Percentiles rank a stretch among this genome's conserved stretches.
Conservation (phyloP, 2,797 vertebrate genomes). For the Iguana delicatissima region DNA sequence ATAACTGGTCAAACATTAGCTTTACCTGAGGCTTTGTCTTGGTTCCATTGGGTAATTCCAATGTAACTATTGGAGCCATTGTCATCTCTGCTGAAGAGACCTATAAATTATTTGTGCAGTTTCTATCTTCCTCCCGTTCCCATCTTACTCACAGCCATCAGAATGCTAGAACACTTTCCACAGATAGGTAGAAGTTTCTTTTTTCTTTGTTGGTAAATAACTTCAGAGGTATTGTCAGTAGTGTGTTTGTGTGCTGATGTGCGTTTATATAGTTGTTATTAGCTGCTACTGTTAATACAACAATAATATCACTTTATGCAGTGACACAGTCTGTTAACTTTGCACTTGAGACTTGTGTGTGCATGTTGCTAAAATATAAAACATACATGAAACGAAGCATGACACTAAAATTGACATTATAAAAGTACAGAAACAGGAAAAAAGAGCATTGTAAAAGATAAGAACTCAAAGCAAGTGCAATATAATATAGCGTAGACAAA, state of each 20-base stretch:
- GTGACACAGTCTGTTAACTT: not conserved
- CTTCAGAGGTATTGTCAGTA: not conserved
- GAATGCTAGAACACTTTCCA: not conserved
- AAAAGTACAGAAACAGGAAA: too few relatives aligned
- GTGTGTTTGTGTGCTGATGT: not conserved
- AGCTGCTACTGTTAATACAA: too few relatives aligned
- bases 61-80: not conserved
- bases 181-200: too few relatives aligned
- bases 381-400: too few relatives aligned
- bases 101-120: not conserved
- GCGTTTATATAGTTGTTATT: not conserved
- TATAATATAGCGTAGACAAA: too few relatives aligned
- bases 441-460: too few relatives aligned
- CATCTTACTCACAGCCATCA: too few relatives aligned
- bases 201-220: not conserved
- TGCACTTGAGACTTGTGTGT: not conserved
- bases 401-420: not conserved
- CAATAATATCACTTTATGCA: not conserved
- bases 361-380: too few relatives aligned
- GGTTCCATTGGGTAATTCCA: not conserved
- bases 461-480: too few relatives aligned
- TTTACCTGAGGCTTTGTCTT: not conserved
- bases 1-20: not conserved
- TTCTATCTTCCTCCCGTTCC: not conserved
- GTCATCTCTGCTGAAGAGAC: not conserved